These are phyloP conservation scores for Halichoerus grypus DNA, from an alignment of 2,113 vertebrate species.

Conservation along the genomic window DNA sequence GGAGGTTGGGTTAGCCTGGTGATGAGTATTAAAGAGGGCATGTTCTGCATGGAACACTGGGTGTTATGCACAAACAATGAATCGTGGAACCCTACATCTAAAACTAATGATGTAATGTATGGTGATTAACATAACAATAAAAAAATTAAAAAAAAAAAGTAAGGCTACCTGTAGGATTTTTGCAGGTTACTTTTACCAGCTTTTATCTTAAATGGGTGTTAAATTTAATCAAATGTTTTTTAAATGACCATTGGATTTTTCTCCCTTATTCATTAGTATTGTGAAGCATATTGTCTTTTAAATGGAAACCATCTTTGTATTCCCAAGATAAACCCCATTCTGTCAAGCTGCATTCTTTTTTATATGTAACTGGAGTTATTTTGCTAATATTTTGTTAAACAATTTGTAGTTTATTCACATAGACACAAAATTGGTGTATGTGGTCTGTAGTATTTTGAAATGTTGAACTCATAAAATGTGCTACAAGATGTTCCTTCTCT, in stretches of 20 bases:
- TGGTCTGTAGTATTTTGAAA: background rate
- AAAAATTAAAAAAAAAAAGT: background rate
- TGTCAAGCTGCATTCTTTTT: background rate
- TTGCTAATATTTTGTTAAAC: background rate
- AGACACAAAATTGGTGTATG: background rate
- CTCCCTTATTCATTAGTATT: background rate
- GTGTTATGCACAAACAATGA: background rate
- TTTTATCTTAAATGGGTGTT: background rate
- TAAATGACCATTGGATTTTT: background rate
- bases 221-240: background rate
- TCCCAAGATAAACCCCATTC: background rate
- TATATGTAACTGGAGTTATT: background rate
- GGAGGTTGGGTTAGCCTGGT: no score
- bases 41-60: no score
- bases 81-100: no score
- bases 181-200: background rate
- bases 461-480: background rate
- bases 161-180: background rate
- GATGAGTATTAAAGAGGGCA: no score
- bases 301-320: background rate
- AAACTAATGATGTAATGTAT: no score
- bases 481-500: background rate
- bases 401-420: background rate
- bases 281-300: background rate
- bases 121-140: no score